A percentile compares a stretch with the other conserved stretches of the same genome.
Evolutionary conservation across 2,113 vertebrate species (phyloP).

Genomic region (Hystrix brachyura): DNA sequence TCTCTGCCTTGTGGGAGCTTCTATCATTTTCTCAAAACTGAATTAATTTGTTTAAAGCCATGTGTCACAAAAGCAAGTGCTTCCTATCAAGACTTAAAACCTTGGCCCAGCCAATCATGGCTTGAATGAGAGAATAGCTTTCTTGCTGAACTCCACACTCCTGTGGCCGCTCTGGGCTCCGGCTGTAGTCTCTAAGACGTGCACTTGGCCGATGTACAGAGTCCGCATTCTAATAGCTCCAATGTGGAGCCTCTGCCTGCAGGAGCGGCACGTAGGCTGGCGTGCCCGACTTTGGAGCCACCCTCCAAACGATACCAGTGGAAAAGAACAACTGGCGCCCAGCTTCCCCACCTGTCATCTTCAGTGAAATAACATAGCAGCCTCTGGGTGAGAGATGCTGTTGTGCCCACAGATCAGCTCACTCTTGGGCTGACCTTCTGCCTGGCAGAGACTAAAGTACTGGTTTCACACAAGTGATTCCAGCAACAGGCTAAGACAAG

Average conservation of each 20-base stretch:
- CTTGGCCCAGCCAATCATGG: neutral
- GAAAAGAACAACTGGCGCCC: slow-evolving; percentile 85
- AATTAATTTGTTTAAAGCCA: slow-evolving; percentile 28
- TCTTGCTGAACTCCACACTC: slow-evolving; percentile 16
- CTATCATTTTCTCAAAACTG: slow-evolving; percentile 52
- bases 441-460: slow-evolving; percentile 67
- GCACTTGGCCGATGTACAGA: slow-evolving; percentile 72
- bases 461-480: slow-evolving; percentile 73
- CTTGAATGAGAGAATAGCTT: slow-evolving; percentile 43
- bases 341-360: slow-evolving; percentile 81
- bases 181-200: slow-evolving; percentile 46
- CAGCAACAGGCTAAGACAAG: slow-evolving; percentile 68
- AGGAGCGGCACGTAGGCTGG: slow-evolving; percentile 78
- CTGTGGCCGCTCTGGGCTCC: neutral
- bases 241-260: slow-evolving; percentile 55
- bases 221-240: slow-evolving; percentile 72
- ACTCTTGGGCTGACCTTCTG: slow-evolving; percentile 78
- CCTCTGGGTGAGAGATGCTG: slow-evolving; percentile 77
- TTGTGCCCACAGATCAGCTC: slow-evolving; percentile 74
- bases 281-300: slow-evolving; percentile 79
- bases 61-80: slow-evolving; percentile 45
- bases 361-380: slow-evolving; percentile 78
- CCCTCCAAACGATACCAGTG: slow-evolving; percentile 79
- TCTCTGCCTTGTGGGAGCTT: neutral
- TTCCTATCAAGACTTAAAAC: slow-evolving; percentile 29